phyloP scores from a whole-genome alignment of 2,113 vertebrate species.

The Entomyzon cyanotis region DNA sequence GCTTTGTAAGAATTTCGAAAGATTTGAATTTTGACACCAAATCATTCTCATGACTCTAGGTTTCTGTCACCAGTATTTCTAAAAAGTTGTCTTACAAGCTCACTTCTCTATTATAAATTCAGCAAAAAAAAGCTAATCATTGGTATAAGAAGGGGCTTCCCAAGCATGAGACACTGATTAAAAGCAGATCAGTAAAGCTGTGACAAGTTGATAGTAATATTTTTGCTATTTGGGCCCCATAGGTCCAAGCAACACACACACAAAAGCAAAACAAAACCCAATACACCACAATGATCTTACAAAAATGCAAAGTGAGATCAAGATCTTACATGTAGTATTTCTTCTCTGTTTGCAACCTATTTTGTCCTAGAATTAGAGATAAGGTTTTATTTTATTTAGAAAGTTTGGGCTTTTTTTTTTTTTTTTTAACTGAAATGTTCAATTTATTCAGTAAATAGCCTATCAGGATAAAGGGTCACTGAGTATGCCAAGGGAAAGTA shows the following conservation, averaged over 20 bases:
- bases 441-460: constrained; percentile 37
- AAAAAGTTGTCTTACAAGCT: neutral
- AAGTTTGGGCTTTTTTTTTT: neutral
- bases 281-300: neutral
- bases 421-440: neutral
- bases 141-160: neutral
- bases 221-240: neutral
- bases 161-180: neutral
- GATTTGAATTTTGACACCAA: neutral
- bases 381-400: neutral
- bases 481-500: constrained; percentile 26
- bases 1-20: neutral
- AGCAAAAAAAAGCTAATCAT: neutral
- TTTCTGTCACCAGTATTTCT: neutral
- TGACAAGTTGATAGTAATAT: neutral
- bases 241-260: neutral
- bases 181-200: neutral
- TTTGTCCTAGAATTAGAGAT: neutral
- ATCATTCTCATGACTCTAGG: neutral
- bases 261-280: neutral
- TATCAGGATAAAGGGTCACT: constrained; percentile 19
- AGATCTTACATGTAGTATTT: neutral
- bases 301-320: neutral
- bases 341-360: neutral
- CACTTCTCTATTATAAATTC: neutral